Evolutionary conservation across 2,113 vertebrate species (phyloP).

Genomic region (Anthoscopus minutus): DNA sequence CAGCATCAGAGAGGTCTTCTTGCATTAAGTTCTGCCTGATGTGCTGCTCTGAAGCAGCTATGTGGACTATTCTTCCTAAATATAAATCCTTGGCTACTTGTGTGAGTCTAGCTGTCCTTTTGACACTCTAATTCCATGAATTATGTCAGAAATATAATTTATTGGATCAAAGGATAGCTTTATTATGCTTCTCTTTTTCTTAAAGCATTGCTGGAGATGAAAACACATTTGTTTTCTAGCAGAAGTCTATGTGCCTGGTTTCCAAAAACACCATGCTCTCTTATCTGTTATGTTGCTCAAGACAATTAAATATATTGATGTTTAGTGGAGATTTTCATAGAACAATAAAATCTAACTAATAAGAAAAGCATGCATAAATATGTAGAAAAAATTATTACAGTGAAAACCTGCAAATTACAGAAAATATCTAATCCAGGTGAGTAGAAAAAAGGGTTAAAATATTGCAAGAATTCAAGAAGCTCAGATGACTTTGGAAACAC

Average conservation of each 20-base stretch:
- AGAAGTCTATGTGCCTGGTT: neutral
- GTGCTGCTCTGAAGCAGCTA: neutral
- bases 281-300: neutral
- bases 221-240: neutral
- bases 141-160: neutral
- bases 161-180: neutral
- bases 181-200: neutral
- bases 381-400: neutral
- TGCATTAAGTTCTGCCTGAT: neutral
- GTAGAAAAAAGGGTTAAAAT: slow-evolving; percentile 66
- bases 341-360: neutral
- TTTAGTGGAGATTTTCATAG: neutral
- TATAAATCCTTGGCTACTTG: neutral
- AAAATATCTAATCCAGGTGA: neutral
- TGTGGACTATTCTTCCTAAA: neutral
- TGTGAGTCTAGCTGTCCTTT: neutral
- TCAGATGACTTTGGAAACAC: slow-evolving; percentile 80
- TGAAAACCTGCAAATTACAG: neutral
- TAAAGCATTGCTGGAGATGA: neutral
- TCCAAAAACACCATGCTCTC: neutral
- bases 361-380: neutral
- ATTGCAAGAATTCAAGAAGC: slow-evolving; percentile 64
- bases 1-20: neutral
- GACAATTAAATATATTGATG: neutral
- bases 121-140: neutral